phyloP scores from a whole-genome alignment of 1,140 invertebrate genomes.

The Macrobrachium rosenbergii region DNA sequence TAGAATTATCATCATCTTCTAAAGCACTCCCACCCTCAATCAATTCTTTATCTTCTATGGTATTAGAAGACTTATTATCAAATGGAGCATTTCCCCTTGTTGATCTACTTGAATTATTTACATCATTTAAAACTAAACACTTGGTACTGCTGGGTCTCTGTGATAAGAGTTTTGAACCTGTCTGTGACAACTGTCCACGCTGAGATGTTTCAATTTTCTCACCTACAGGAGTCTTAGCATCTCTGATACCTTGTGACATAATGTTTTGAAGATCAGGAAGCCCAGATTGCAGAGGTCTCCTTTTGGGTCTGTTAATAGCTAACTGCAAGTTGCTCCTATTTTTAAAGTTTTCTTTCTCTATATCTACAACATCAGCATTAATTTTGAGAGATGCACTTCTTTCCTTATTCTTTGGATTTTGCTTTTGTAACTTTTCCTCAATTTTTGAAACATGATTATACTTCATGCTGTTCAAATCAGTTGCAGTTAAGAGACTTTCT shows the following conservation, averaged over 20 bases:
- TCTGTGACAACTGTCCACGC: not conserved
- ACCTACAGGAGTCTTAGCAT: constrained; percentile 12
- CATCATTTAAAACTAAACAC: not conserved
- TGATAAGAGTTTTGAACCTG: constrained; percentile 2
- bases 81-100: not conserved
- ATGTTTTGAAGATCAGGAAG: constrained; percentile 46
- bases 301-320: constrained; percentile 30
- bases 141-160: constrained; percentile 12
- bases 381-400: not conserved
- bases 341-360: constrained; percentile 47
- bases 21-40: not conserved
- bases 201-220: constrained; percentile 9
- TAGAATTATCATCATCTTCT: not conserved
- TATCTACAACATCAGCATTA: constrained; percentile 13
- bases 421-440: not conserved
- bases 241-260: constrained; percentile 38
- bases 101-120: not conserved
- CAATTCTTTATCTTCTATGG: not conserved
- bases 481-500: not conserved
- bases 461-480: not conserved
- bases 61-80: not conserved
- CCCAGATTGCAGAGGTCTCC: constrained; percentile 39
- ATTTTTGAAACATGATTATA: not conserved
- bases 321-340: constrained; percentile 16
- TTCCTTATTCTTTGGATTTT: constrained; percentile 28